These are phyloP conservation scores for Tautogolabrus adspersus DNA, from an alignment of 2,113 vertebrate species.

Conservation along the genomic window DNA sequence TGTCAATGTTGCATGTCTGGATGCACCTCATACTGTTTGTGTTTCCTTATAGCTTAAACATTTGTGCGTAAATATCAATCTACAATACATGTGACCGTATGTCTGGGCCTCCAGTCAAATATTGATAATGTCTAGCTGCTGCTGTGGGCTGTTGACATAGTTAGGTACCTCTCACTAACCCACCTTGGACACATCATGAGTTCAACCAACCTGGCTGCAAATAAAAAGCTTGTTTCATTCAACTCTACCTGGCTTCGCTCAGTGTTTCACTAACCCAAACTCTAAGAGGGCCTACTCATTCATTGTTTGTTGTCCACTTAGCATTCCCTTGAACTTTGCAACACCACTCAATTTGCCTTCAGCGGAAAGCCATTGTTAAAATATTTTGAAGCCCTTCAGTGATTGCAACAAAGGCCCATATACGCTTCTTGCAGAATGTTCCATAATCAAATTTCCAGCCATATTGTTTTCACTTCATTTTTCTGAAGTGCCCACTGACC, in stretches of 20 bases:
- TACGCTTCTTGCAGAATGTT: slow-evolving; percentile 11
- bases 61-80: not conserved
- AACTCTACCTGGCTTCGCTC: not conserved
- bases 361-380: slow-evolving; percentile 36
- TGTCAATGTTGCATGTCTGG: not conserved
- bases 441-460: slow-evolving; percentile 26
- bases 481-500: slow-evolving; percentile 33
- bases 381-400: slow-evolving; percentile 13
- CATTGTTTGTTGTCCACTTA: slow-evolving; percentile 36
- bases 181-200: not conserved
- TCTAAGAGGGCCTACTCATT: slow-evolving; percentile 7
- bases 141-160: slow-evolving; percentile 21
- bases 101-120: slow-evolving; percentile 16
- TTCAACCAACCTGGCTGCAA: slow-evolving; percentile 14
- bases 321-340: slow-evolving; percentile 48
- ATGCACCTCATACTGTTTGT: slow-evolving; percentile 3
- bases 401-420: not conserved
- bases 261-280: slow-evolving; percentile 10
- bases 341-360: slow-evolving; percentile 2
- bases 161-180: slow-evolving; percentile 6
- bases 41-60: not conserved
- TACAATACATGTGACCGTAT: not conserved
- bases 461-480: slow-evolving; percentile 43
- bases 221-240: slow-evolving; percentile 30
- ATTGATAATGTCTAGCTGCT: slow-evolving; percentile 9